A percentile compares a stretch with the other conserved stretches of the same genome.
These are phyloP conservation scores for Pangasius larnaudii DNA, from an alignment of 2,797 vertebrate species.

Conservation along the genomic window DNA sequence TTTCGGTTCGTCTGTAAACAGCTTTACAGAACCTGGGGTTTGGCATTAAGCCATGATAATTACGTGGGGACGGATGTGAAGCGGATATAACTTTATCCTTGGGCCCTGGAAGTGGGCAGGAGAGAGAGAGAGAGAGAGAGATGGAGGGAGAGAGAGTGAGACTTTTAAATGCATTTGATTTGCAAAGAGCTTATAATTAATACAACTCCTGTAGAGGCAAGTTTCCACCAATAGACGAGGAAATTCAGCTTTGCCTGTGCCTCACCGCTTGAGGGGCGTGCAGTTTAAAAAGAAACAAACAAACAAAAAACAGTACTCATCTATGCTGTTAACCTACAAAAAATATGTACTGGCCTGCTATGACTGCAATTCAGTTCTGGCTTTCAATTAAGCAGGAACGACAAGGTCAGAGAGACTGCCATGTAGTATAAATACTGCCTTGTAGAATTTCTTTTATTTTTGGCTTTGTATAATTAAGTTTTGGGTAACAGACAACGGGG, in stretches of 20 bases:
- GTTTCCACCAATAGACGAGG: background rate
- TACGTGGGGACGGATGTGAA: background rate
- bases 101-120: background rate
- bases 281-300: background rate
- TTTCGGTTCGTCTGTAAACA: constrained; percentile 15
- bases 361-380: background rate
- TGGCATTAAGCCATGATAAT: constrained; percentile 25
- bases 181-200: constrained; percentile 2
- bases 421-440: background rate
- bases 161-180: background rate
- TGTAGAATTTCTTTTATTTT: background rate
- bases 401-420: background rate
- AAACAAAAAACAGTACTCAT: background rate
- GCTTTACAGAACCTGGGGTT: constrained; percentile 21
- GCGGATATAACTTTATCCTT: constrained; percentile 4
- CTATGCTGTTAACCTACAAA: background rate
- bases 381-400: background rate
- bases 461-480: background rate
- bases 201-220: constrained; percentile 7
- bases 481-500: background rate
- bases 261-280: background rate
- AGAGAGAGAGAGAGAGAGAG: background rate
- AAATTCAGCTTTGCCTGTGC: background rate
- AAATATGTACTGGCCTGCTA: background rate
- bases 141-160: background rate